Evolutionary conservation across 2,888 invertebrate genomes (phyloP), one percentile per base, ranked within the genome.

Genomic region (Eugnorisma glareosa): DNA sequence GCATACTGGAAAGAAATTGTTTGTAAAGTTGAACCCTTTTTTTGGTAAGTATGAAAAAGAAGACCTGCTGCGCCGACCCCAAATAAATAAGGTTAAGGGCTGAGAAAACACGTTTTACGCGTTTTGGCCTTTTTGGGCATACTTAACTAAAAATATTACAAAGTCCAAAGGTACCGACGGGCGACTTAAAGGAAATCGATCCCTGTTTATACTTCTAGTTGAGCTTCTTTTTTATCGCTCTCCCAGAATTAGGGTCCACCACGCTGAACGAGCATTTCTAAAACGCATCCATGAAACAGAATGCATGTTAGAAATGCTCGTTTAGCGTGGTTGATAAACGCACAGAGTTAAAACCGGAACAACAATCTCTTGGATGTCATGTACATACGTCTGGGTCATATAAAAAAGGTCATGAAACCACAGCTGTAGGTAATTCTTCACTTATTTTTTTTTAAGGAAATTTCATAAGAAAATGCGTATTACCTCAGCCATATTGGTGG

Each of bases 401-500:
- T 4, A 67, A 4, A 24, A 64, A 35, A 6, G n/a, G 2, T 18
- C 6, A 5, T 28, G 2, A 28, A 28, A 28, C 13, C 57, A 2
- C 15, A 6, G 57, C 57, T 6, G 28, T 28, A 28, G 28, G 15
- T n/a, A n/a, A n/a, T 7, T 15, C 15, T 15, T 28, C 57, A 15
- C 5, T 7, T 15, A 28, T 57, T 54, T 57, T 6, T 13, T 24
- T 24, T 40, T 21, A 54, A n/a, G n/a, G 5, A 54, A 10, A 24
- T 24, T 51, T 28, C 15, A 3, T n/a, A 31, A 37, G 18, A 18
- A 66, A 61, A 45, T 21, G 5, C 1, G 2, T 67, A 81, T 96
- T 87, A 97, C 97, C 91, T 97, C 97, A 1, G 93, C 92, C 94
- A 97, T 97, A 89, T 97, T 97, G 7, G 90, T 95, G 8, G 95